These are phyloP conservation scores for Brienomyrus brachyistius DNA, from an alignment of 2,113 vertebrate species.

Conservation along the genomic window DNA sequence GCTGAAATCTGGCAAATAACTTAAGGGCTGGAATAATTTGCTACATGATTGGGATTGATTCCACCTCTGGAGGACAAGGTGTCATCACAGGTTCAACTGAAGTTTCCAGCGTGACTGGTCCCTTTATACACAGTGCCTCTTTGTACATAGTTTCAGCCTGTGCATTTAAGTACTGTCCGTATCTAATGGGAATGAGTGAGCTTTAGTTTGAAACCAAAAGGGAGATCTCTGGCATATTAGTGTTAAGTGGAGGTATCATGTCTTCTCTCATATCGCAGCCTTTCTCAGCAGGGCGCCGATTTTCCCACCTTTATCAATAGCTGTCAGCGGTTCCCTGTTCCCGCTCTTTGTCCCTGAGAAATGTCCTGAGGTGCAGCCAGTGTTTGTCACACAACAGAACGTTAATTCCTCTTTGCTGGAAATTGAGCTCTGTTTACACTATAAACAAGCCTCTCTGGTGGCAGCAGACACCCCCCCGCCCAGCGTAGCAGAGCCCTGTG, in stretches of 20 bases:
- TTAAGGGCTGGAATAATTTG: background rate
- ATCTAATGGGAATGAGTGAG: background rate
- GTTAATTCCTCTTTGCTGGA: background rate
- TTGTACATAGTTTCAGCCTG: background rate
- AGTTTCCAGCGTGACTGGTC: background rate
- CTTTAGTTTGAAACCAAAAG: background rate
- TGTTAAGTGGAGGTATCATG: slow-evolving; percentile 7
- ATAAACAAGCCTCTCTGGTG: slow-evolving; percentile 32
- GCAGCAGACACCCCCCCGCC: background rate
- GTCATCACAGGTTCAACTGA: background rate
- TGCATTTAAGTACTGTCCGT: background rate
- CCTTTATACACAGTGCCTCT: background rate
- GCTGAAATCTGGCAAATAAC: background rate
- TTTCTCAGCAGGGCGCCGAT: slow-evolving; percentile 10
- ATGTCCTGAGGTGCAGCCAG: background rate
- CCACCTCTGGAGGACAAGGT: background rate
- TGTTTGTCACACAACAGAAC: slow-evolving; percentile 15
- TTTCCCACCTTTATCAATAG: slow-evolving; percentile 21
- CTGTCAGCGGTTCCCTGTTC: slow-evolving; percentile 21
- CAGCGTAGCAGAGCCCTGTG: background rate
- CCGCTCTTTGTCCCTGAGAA: slow-evolving; percentile 5
- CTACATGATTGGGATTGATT: background rate
- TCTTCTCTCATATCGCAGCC: background rate
- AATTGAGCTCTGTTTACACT: slow-evolving; percentile 26
- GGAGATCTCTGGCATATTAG: background rate